These are phyloP conservation scores for Penaeus chinensis DNA, from an alignment of 1,140 invertebrate genomes.

Conservation along the genomic window DNA sequence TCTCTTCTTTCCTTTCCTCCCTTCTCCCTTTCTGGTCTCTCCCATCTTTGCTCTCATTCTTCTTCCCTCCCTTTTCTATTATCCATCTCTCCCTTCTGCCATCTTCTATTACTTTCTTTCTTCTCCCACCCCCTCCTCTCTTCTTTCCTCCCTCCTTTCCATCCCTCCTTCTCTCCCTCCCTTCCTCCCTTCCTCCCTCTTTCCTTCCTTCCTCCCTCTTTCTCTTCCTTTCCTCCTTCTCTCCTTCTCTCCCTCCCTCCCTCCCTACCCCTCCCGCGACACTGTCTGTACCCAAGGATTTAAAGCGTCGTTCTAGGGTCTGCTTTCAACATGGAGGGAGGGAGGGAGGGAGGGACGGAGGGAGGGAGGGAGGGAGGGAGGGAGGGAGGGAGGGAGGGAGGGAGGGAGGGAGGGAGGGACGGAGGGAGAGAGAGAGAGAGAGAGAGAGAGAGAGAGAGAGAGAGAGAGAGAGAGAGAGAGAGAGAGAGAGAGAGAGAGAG, in stretches of 20 bases:
- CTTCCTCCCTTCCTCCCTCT: neutral
- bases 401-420: neutral
- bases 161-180: neutral
- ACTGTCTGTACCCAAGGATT: neutral
- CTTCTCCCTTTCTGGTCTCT: conserved; percentile 29
- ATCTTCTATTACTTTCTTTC: neutral
- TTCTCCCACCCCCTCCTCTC: neutral
- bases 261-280: too few relatives aligned
- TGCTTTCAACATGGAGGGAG: neutral
- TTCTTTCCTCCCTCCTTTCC: neutral
- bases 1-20: neutral
- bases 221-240: neutral
- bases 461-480: neutral
- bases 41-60: conserved; percentile 3
- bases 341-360: neutral
- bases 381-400: neutral
- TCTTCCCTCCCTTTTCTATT: neutral
- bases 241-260: neutral
- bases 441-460: neutral
- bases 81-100: neutral
- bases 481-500: too few relatives aligned
- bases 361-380: neutral
- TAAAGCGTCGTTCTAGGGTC: neutral
- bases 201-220: neutral
- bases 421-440: neutral